Conservation (phyloP, 2,888 invertebrate genomes). For the Theodoxus fluviatilis region DNA sequence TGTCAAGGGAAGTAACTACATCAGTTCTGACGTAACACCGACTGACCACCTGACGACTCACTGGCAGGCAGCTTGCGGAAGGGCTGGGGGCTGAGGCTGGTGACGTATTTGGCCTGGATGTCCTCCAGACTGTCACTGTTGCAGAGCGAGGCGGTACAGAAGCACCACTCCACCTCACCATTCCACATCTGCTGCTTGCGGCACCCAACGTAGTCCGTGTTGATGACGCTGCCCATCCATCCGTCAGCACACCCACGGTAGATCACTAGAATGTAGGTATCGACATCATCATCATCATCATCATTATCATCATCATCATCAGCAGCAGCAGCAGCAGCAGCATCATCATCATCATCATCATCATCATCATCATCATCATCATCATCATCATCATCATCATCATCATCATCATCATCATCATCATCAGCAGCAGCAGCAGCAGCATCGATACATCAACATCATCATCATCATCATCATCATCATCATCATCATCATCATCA, state of each 20-base stretch:
- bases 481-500: too few species aligned
- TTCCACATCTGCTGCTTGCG: slow-evolving; percentile 31
- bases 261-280: slow-evolving; percentile 29
- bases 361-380: neutral
- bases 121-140: slow-evolving; percentile 32
- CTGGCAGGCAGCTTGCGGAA: too few species aligned
- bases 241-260: slow-evolving; percentile 46
- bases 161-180: slow-evolving; percentile 37
- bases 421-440: too few species aligned
- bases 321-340: too few species aligned
- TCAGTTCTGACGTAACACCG: too few species aligned
- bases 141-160: slow-evolving; percentile 37
- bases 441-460: too few species aligned
- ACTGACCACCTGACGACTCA: too few species aligned
- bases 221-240: slow-evolving; percentile 37
- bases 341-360: too few species aligned
- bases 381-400: too few species aligned
- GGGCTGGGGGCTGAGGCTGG: slow-evolving; percentile 20
- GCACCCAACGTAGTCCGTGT: slow-evolving; percentile 39
- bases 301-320: neutral
- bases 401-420: too few species aligned
- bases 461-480: too few species aligned
- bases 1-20: too few species aligned
- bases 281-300: neutral
- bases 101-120: slow-evolving; percentile 29